A percentile compares a stretch with the other conserved stretches of the same genome.
Conservation (phyloP, 2,888 invertebrate species). For the Tipula lateralis region DNA sequence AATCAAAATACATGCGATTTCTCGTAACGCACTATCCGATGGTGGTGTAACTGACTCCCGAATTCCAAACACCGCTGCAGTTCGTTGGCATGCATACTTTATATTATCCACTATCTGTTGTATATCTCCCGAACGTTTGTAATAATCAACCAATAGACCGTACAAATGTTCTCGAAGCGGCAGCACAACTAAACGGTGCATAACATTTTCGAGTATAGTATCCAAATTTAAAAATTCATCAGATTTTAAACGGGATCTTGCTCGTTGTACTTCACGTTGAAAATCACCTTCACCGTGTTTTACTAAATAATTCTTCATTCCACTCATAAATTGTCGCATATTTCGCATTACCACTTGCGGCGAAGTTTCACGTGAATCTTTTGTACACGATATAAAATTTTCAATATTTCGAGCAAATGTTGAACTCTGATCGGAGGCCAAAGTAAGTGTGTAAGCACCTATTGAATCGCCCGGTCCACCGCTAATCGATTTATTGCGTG, state of each 20-base stretch:
- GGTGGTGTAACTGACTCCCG: slow-evolving; percentile 68
- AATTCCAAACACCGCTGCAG: slow-evolving; percentile 47
- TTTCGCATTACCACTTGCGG: slow-evolving; percentile 86
- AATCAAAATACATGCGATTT: slow-evolving; percentile 72
- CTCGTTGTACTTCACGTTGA: slow-evolving; percentile 76
- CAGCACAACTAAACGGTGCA: slow-evolving; percentile 84
- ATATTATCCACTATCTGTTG: slow-evolving; percentile 57
- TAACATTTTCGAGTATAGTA: slow-evolving; percentile 88
- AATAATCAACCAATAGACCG: slow-evolving; percentile 81
- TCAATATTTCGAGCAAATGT: slow-evolving; percentile 90
- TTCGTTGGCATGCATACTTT: slow-evolving; percentile 46
- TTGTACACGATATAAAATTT: slow-evolving; percentile 88
- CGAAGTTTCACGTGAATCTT: slow-evolving; percentile 81
- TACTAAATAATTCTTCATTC: slow-evolving; percentile 96
- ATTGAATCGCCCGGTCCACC: slow-evolving; percentile 67
- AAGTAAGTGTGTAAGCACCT: slow-evolving; percentile 70
- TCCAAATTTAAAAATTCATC: slow-evolving; percentile 94
- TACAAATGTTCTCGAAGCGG: slow-evolving; percentile 82
- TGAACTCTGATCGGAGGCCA: slow-evolving; percentile 78
- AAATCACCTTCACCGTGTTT: slow-evolving; percentile 93
- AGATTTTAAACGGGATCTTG: slow-evolving; percentile 62
- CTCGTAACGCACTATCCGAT: slow-evolving; percentile 65
- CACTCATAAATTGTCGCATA: slow-evolving; percentile 95
- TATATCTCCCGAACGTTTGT: slow-evolving; percentile 68
- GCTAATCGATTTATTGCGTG: slow-evolving; percentile 55